phyloP scores from a whole-genome alignment of 1,140 invertebrate species.

The Zaprionus gabonicus region DNA sequence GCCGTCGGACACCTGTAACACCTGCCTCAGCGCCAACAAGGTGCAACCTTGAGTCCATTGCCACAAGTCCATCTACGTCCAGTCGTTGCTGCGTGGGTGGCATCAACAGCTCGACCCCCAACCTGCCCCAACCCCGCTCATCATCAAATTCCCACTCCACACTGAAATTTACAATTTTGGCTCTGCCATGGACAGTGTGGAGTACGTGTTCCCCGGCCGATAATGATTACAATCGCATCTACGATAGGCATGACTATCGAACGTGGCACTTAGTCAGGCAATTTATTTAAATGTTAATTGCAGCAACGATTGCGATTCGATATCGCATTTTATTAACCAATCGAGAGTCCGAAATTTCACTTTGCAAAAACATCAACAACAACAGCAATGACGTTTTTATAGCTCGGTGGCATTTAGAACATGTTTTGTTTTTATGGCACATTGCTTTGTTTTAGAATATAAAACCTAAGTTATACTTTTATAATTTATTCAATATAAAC shows the following conservation, averaged over 20 bases:
- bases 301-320: background rate
- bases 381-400: background rate
- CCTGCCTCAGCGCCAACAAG: background rate
- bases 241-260: constrained; percentile 1
- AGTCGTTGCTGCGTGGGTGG: constrained; percentile 6
- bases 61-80: constrained; percentile 21
- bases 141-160: background rate
- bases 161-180: constrained; percentile 1
- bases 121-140: background rate
- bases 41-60: constrained; percentile 24
- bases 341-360: background rate
- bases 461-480: background rate
- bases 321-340: background rate
- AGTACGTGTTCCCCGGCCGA: background rate
- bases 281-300: constrained; percentile 3
- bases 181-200: constrained; percentile 7
- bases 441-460: background rate
- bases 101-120: background rate
- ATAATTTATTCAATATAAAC: too few species aligned
- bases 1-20: constrained; percentile 1
- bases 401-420: background rate
- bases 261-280: constrained; percentile 1
- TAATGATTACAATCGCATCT: constrained; percentile 5
- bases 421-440: background rate
- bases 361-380: background rate